A percentile compares a stretch with the other conserved stretches of the same genome.
These are phyloP conservation scores for Heliothis subflexa DNA, from an alignment of 1,140 invertebrate genomes.

Conservation along the genomic window DNA sequence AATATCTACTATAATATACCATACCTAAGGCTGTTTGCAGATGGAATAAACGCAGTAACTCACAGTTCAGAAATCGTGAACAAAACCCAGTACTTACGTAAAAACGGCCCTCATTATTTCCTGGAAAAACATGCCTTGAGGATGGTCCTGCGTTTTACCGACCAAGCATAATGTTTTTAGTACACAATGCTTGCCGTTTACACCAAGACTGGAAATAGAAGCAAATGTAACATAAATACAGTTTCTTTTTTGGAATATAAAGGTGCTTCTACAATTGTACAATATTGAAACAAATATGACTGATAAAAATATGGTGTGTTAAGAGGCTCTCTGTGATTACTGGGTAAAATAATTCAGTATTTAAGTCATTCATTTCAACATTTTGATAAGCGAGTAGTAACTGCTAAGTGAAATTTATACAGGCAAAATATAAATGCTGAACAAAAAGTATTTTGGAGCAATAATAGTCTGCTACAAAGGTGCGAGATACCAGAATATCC, in stretches of 20 bases:
- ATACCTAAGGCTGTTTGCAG: too few relatives aligned
- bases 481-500: background rate
- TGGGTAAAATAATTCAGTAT: too few relatives aligned
- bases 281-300: background rate
- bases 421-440: too few relatives aligned
- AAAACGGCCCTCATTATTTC: conserved; percentile 88
- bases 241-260: background rate
- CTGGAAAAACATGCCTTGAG: conserved; percentile 85
- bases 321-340: too few relatives aligned
- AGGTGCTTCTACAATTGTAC: background rate
- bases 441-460: too few relatives aligned
- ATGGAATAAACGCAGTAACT: too few relatives aligned
- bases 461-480: too few relatives aligned
- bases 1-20: too few relatives aligned
- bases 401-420: too few relatives aligned
- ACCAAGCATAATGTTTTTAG: conserved; percentile 88
- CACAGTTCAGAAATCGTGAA: background rate
- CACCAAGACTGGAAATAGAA: conserved; percentile 66
- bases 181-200: conserved; percentile 86
- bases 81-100: conserved; percentile 83
- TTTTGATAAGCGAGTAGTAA: too few relatives aligned
- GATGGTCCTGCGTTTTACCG: conserved; percentile 67
- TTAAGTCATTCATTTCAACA: too few relatives aligned
- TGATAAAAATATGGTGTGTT: background rate
- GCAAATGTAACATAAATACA: background rate